These are phyloP conservation scores for Tragelaphus eurycerus DNA, from an alignment of 2,797 vertebrate species.

Conservation along the genomic window DNA sequence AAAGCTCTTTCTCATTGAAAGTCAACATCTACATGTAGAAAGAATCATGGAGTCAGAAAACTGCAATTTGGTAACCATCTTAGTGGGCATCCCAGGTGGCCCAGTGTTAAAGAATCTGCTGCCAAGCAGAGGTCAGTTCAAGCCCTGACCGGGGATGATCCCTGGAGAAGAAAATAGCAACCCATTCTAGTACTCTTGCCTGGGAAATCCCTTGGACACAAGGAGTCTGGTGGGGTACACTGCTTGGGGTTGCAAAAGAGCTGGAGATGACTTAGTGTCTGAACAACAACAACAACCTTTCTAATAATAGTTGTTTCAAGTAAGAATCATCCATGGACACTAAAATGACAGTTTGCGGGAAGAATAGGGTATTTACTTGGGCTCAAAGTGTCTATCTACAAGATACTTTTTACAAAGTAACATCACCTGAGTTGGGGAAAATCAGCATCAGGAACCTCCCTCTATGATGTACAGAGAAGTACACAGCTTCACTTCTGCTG, in stretches of 20 bases:
- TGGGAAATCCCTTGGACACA: not conserved
- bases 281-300: not conserved
- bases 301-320: not conserved
- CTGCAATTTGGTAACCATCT: not conserved
- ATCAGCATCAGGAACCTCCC: rapidly evolving
- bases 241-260: not conserved
- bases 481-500: too few species aligned
- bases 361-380: not conserved
- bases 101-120: not conserved
- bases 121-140: not conserved
- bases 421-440: not conserved
- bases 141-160: not conserved
- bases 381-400: not conserved
- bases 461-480: not conserved
- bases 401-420: not conserved
- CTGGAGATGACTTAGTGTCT: not conserved
- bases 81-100: not conserved
- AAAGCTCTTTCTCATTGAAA: not conserved
- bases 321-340: not conserved
- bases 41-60: not conserved
- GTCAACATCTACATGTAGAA: not conserved
- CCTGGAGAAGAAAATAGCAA: not conserved
- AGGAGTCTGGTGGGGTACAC: not conserved
- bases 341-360: not conserved
- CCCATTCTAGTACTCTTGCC: not conserved